Evolutionary conservation across 2,888 invertebrate genomes (phyloP).

Genomic region (Drosophila seclusa): DNA sequence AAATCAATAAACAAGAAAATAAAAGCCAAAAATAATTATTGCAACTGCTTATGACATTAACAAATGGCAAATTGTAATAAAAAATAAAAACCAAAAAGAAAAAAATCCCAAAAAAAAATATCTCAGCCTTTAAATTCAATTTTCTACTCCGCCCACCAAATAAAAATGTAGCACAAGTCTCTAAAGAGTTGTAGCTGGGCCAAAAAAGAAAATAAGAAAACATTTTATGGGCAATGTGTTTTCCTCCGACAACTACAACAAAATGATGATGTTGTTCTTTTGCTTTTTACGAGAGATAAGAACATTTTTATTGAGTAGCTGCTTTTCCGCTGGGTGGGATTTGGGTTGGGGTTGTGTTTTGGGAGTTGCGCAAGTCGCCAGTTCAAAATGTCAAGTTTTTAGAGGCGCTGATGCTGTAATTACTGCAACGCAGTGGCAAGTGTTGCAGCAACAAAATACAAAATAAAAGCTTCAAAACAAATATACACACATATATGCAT

Average conservation of each 20-base stretch:
- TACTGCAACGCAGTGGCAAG: slow-evolving; percentile 53
- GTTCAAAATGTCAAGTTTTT: slow-evolving; percentile 75
- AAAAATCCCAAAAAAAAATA: not conserved
- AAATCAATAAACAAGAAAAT: slow-evolving; percentile 59
- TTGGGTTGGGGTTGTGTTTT: slow-evolving; percentile 16
- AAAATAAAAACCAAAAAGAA: slow-evolving; percentile 23
- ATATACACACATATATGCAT: slow-evolving; percentile 37
- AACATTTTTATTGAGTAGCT: slow-evolving; percentile 69
- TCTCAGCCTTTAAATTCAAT: slow-evolving; percentile 38
- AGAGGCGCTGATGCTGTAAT: slow-evolving; percentile 57
- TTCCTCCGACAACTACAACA: slow-evolving; percentile 48
- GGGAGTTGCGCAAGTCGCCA: slow-evolving; percentile 50
- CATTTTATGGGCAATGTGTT: slow-evolving; percentile 52
- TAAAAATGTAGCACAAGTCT: slow-evolving; percentile 65
- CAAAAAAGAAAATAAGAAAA: slow-evolving; percentile 8
- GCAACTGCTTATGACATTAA: slow-evolving; percentile 61
- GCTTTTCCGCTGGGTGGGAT: slow-evolving; percentile 1
- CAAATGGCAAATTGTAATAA: slow-evolving; percentile 73
- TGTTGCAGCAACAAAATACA: slow-evolving; percentile 55
- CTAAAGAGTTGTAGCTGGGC: slow-evolving; percentile 54
- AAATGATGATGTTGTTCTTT: slow-evolving; percentile 61
- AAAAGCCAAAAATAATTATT: slow-evolving; percentile 51
- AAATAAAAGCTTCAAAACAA: slow-evolving; percentile 17
- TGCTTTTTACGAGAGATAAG: slow-evolving; percentile 74
- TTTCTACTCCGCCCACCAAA: slow-evolving; percentile 6